phyloP scores from a whole-genome alignment of 37 sponge, comb jelly and placozoan genomes.

The Spongilla lacustris region DNA sequence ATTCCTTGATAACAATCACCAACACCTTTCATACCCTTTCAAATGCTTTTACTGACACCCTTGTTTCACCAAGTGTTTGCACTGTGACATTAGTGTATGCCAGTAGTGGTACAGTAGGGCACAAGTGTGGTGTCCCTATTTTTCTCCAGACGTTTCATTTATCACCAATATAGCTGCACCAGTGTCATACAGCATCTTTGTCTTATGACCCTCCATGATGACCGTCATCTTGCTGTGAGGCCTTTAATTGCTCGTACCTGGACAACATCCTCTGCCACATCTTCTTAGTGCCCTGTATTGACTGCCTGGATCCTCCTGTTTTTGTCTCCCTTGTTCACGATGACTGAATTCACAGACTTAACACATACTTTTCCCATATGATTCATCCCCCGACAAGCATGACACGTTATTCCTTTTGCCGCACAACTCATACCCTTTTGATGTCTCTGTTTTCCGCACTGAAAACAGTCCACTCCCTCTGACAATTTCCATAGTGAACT shows the following conservation, averaged over 20 bases:
- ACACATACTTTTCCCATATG: neutral
- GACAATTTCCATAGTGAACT: neutral
- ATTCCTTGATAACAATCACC: neutral
- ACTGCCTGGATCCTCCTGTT: too few species aligned
- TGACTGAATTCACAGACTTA: too few species aligned
- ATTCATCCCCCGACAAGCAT: neutral
- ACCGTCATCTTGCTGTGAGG: too few species aligned
- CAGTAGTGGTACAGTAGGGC: neutral
- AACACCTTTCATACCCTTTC: neutral
- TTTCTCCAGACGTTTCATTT: too few species aligned
- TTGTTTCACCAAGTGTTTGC: neutral
- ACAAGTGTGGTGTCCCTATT: neutral
- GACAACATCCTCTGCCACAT: too few species aligned
- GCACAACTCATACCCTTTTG: neutral
- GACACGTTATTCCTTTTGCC: constrained; percentile 1
- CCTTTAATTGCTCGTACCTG: too few species aligned
- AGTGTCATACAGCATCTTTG: too few species aligned
- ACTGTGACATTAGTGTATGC: neutral
- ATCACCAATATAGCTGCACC: too few species aligned
- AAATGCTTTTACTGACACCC: neutral
- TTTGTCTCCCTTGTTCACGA: too few species aligned
- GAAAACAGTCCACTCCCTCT: neutral
- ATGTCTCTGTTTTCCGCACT: neutral
- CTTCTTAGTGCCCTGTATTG: too few species aligned
- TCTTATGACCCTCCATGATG: too few species aligned